Conservation (phyloP, 2,888 invertebrate genomes). For the Coenonympha arcania region DNA sequence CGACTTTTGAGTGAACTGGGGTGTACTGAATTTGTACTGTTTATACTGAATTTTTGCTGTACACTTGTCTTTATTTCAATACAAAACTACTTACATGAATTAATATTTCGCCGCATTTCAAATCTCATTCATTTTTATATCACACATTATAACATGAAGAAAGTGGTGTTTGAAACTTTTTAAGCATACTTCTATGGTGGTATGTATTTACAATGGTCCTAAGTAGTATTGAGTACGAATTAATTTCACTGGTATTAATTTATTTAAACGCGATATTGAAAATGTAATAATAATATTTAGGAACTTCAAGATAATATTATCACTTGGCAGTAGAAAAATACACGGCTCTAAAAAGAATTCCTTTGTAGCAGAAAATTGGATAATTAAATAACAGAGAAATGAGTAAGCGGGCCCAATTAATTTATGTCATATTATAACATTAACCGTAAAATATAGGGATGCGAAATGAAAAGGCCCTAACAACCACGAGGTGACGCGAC, state of each 20-base stretch:
- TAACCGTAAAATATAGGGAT: constrained; percentile 14
- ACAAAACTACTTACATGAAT: constrained; percentile 1
- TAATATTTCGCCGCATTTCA: too few relatives aligned
- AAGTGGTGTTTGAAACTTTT: too few relatives aligned
- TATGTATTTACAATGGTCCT: too few relatives aligned
- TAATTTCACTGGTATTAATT: too few relatives aligned
- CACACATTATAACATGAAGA: too few relatives aligned
- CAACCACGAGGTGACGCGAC: constrained; percentile 22
- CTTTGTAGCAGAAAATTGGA: background rate
- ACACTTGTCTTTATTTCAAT: background rate
- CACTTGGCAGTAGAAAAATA: background rate
- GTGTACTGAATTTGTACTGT: background rate
- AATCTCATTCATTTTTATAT: too few relatives aligned
- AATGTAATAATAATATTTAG: too few relatives aligned
- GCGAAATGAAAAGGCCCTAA: constrained; percentile 25
- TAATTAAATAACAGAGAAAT: constrained; percentile 9
- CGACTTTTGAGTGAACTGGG: constrained; percentile 12
- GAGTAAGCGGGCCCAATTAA: constrained; percentile 5
- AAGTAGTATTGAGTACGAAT: too few relatives aligned
- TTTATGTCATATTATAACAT: constrained; percentile 12
- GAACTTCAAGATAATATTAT: too few relatives aligned
- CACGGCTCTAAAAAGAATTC: too few relatives aligned
- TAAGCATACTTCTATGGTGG: too few relatives aligned
- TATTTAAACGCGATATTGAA: too few relatives aligned
- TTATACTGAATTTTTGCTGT: background rate